These are phyloP conservation scores for Dipodomys merriami DNA, from an alignment of 2,113 vertebrate genomes.

Conservation along the genomic window DNA sequence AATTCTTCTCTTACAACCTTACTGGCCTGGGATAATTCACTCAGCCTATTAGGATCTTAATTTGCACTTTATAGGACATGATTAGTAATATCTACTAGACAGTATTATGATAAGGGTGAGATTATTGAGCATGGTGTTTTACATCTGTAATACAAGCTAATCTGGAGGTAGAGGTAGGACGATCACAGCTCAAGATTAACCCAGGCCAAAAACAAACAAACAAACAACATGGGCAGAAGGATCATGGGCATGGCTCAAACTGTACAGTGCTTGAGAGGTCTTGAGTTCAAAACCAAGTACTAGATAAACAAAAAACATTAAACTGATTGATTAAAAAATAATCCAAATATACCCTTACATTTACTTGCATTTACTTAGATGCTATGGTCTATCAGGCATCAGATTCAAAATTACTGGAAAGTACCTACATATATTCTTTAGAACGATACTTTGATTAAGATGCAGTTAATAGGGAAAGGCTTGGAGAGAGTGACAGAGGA, in stretches of 20 bases:
- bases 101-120: neutral
- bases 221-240: too few relatives aligned
- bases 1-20: neutral
- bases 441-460: neutral
- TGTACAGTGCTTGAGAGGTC: too few relatives aligned
- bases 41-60: neutral
- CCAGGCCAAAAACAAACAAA: too few relatives aligned
- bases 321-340: neutral
- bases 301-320: neutral
- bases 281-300: too few relatives aligned
- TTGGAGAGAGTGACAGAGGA: too few relatives aligned
- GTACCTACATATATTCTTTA: neutral
- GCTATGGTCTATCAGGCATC: neutral
- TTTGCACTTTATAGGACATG: slow-evolving; percentile 2
- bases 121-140: too few relatives aligned
- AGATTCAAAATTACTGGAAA: slow-evolving; percentile 1
- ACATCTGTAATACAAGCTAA: too few relatives aligned
- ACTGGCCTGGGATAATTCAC: neutral
- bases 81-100: neutral
- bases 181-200: too few relatives aligned
- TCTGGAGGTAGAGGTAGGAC: too few relatives aligned
- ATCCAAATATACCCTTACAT: slow-evolving; percentile 36
- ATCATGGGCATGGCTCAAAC: too few relatives aligned
- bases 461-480: too few relatives aligned
- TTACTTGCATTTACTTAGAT: slow-evolving; percentile 42